Evolutionary conservation across 2,797 vertebrate species (phyloP), one percentile per base, ranked within the genome.

Genomic region (Philypnodon macrostomus): DNA sequence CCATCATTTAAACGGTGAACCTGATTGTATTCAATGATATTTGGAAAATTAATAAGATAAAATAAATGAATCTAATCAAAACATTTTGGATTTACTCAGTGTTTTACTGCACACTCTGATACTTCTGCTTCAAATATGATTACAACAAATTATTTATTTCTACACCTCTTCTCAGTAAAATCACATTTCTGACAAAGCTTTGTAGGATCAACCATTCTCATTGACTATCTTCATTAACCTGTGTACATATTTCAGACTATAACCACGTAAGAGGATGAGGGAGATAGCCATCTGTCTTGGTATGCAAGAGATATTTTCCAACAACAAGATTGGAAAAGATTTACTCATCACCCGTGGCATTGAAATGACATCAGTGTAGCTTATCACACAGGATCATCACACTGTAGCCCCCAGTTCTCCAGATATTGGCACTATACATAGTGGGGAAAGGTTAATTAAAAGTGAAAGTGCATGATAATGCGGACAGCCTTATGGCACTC

Each of bases 271-370:
- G 44, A 30, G 54, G 70, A 77, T 74, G 70, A 81, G 39, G 63
- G 30, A 65, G 70, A 80, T 75, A 54, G 69, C 58, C 58, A 54
- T 77, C 80, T 63, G 74, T 50, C 58, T 32, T 58, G 78, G 79
- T 64, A 80, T 83, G 79, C 59, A 60, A 63, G 47, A 54, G 27
- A 63, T 71, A 76, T 84, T 85, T 80, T 67, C 74, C 58, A 70
- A 63, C 71, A 85, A 85, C 80, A 84, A 62, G 79, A 70, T 39
- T 78, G 67, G 29, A 53, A 58, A 71, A 58, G 65, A 78, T 81
- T 76, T 81, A 59, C 31, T 32, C 60, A 63, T 70, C 59, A 70
- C 57, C 33, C 7, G 41, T 58, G 56, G 54, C 67, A 47, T 45
- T 67, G 54, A 47, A 57, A 52, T 30, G 63, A 70, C 67, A 67